phyloP scores from a whole-genome alignment of 2,113 vertebrate genomes.

The Phaethon lepturus region DNA sequence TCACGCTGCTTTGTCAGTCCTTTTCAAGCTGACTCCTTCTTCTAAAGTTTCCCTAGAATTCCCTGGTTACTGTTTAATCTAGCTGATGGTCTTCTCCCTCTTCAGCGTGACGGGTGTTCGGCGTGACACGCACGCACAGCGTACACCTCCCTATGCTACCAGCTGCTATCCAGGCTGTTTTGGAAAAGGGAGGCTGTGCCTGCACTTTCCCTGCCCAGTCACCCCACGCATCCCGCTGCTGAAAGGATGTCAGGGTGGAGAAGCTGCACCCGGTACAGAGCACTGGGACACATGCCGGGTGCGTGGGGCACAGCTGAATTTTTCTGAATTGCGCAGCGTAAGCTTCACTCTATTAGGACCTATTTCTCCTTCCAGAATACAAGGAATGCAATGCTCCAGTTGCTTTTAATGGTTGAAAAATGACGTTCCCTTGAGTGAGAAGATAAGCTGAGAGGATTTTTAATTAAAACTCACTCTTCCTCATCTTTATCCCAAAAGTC shows the following conservation, averaged over 20 bases:
- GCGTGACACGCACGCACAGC: fast-evolving
- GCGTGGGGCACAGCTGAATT: background rate
- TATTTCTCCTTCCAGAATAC: background rate
- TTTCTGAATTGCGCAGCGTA: background rate
- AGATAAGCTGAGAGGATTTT: constrained; percentile 42
- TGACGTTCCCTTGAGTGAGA: background rate
- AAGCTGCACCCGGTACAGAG: background rate
- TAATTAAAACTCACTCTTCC: constrained; percentile 48
- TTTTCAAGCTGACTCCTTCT: background rate
- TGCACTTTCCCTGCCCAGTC: background rate
- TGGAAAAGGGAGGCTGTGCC: background rate
- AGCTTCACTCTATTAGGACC: background rate
- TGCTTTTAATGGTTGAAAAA: constrained; percentile 28
- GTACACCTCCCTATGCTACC: background rate
- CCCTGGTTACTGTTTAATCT: background rate
- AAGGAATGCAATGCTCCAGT: background rate
- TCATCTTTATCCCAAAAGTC: constrained; percentile 22
- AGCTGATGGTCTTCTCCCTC: background rate
- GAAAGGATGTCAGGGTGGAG: background rate
- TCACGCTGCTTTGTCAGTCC: fast-evolving
- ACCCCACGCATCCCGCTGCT: background rate
- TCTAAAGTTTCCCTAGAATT: background rate
- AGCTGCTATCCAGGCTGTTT: background rate
- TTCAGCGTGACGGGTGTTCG: fast-evolving
- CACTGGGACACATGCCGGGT: background rate